These are phyloP conservation scores for Liparis tanakae DNA, from an alignment of 2,797 vertebrate genomes.

Conservation along the genomic window DNA sequence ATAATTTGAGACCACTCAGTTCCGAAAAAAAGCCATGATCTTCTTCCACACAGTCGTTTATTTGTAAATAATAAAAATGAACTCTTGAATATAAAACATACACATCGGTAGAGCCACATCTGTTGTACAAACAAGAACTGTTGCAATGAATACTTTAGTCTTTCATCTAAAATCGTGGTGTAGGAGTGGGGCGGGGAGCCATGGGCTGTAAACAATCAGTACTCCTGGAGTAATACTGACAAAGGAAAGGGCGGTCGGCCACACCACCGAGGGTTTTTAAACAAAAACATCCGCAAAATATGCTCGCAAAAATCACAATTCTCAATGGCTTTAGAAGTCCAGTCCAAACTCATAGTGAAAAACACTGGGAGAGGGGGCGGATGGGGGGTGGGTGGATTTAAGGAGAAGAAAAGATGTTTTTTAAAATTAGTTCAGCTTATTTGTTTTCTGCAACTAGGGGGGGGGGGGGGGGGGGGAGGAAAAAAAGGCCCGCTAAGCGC, in stretches of 20 bases:
- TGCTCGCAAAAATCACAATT: constrained; percentile 92
- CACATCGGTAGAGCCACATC: constrained; percentile 88
- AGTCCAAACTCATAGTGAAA: constrained; percentile 73
- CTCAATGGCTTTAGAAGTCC: constrained; percentile 90
- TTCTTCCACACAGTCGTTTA: constrained; percentile 89
- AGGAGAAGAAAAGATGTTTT: constrained; percentile 58
- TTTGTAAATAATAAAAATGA: constrained; percentile 92
- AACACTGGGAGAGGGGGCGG: constrained; percentile 3
- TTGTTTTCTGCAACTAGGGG: constrained; percentile 63
- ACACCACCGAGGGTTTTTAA: constrained; percentile 84
- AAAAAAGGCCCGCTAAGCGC: constrained; percentile 62
- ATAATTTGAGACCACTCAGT: constrained; percentile 32
- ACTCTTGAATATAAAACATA: constrained; percentile 91
- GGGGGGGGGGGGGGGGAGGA: constrained; percentile 58
- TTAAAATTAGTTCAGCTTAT: constrained; percentile 60
- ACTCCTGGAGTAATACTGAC: constrained; percentile 86
- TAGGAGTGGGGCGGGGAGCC: constrained; percentile 72
- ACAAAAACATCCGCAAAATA: constrained; percentile 88
- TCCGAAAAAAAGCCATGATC: constrained; percentile 55
- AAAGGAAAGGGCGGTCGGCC: constrained; percentile 88
- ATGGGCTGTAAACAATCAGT: constrained; percentile 88
- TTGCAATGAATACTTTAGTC: constrained; percentile 86
- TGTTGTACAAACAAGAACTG: constrained; percentile 89
- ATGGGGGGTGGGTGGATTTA: constrained; percentile 26
- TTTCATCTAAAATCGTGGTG: constrained; percentile 80